These are phyloP conservation scores for Plusia festucae DNA, from an alignment of 2,888 invertebrate species.

Conservation along the genomic window DNA sequence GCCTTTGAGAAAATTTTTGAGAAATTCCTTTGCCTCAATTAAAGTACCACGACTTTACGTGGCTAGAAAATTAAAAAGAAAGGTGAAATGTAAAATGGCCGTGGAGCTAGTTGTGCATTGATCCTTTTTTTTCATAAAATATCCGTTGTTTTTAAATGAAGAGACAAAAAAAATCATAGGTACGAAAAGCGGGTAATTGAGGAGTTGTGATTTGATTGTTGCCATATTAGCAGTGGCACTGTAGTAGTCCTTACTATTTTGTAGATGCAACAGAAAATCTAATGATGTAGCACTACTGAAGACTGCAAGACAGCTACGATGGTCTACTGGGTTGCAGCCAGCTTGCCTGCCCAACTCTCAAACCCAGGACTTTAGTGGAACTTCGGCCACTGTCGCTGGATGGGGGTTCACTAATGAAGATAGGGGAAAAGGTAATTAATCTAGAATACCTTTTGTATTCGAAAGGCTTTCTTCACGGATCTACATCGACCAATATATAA, in stretches of 20 bases:
- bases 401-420: constrained; percentile 96
- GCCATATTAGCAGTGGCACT: too few relatives aligned
- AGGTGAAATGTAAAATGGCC: too few relatives aligned
- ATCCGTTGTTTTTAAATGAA: too few relatives aligned
- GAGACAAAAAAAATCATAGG: too few relatives aligned
- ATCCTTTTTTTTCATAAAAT: too few relatives aligned
- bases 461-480: too few relatives aligned
- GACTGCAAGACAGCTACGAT: constrained; percentile 90
- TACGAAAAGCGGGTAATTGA: too few relatives aligned
- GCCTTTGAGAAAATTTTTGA: neutral
- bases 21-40: neutral
- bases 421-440: constrained; percentile 88
- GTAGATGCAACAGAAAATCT: constrained; percentile 78
- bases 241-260: neutral
- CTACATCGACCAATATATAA: too few relatives aligned
- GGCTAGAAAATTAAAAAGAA: too few relatives aligned
- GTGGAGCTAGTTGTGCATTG: too few relatives aligned
- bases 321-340: constrained; percentile 92
- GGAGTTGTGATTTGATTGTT: too few relatives aligned
- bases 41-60: neutral
- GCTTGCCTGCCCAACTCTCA: constrained; percentile 92
- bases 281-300: constrained; percentile 93
- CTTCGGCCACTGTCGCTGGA: constrained; percentile 93
- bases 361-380: constrained; percentile 87
- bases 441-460: too few relatives aligned